A percentile compares a stretch with the other conserved stretches of the same genome.
Conservation (phyloP, 2,113 vertebrate genomes). For the Silurus asotus region DNA sequence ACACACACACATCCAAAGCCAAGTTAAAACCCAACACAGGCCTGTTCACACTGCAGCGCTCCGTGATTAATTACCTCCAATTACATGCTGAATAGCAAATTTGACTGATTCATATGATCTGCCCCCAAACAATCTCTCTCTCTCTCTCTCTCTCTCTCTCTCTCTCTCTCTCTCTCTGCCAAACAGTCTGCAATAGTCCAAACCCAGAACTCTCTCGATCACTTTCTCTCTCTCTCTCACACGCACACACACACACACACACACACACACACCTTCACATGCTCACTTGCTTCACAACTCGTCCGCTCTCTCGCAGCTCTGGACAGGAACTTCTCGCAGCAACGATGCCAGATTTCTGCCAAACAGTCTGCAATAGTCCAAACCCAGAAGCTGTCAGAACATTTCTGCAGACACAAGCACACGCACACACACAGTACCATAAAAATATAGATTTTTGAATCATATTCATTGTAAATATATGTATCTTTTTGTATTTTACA, state of each 20-base stretch:
- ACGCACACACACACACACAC: constrained; percentile 27
- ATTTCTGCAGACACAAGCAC: not conserved
- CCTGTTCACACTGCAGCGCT: constrained; percentile 64
- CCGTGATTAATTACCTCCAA: constrained; percentile 78
- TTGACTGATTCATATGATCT: constrained; percentile 66
- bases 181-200: no score
- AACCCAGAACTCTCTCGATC: no score
- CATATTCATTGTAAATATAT: no score
- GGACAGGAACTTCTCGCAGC: constrained; percentile 55
- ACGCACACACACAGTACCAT: constrained; percentile 2
- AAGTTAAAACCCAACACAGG: constrained; percentile 67
- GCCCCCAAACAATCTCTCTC: constrained; percentile 61
- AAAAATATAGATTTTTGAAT: no score
- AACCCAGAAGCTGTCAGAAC: constrained; percentile 8
- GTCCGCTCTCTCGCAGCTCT: constrained; percentile 53
- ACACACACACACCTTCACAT: not conserved
- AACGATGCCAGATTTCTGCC: constrained; percentile 54
- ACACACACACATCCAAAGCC: constrained; percentile 51
- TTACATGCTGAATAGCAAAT: constrained; percentile 71
- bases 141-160: not conserved
- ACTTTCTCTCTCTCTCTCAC: constrained; percentile 9
- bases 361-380: constrained; percentile 57
- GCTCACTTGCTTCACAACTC: constrained; percentile 1
- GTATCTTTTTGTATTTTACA: not conserved
- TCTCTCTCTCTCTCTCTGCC: not conserved